phyloP scores from a whole-genome alignment of 2,888 invertebrate genomes.

The Dusona sp. region DNA sequence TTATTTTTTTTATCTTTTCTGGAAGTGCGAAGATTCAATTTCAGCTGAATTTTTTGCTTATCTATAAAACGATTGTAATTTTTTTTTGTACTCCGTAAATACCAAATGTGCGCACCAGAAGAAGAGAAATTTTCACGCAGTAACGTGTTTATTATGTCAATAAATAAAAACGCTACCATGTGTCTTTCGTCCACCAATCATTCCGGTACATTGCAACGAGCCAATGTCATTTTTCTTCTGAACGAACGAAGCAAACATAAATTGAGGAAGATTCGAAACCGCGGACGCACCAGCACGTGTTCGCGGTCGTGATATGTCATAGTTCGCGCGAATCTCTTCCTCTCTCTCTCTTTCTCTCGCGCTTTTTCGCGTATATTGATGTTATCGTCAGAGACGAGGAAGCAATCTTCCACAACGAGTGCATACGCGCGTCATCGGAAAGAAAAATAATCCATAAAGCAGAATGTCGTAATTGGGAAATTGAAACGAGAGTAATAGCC shows the following conservation, averaged over 20 bases:
- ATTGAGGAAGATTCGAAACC: slow-evolving; percentile 57
- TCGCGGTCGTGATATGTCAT: slow-evolving; percentile 64
- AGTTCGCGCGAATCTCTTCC: slow-evolving; percentile 40
- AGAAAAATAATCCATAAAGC: neutral
- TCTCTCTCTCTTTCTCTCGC: neutral
- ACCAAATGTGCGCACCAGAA: neutral
- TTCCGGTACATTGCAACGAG: slow-evolving; percentile 33
- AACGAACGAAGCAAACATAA: slow-evolving; percentile 31
- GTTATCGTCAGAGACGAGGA: slow-evolving; percentile 14
- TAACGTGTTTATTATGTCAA: neutral
- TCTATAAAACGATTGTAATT: too few species aligned
- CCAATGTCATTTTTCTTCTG: slow-evolving; percentile 31
- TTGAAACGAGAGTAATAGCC: neutral
- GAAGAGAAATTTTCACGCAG: neutral
- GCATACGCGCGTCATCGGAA: neutral
- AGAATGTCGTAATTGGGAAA: neutral
- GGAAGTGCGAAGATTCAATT: neutral
- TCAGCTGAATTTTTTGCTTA: neutral
- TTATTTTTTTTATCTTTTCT: neutral
- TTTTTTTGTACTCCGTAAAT: neutral
- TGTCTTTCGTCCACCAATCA: neutral
- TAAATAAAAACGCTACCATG: neutral
- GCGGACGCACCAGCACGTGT: slow-evolving; percentile 45
- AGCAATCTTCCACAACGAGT: neutral
- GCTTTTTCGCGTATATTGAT: neutral